Evolutionary conservation across 2,113 vertebrate species (phyloP).

Genomic region (Cygnus atratus): DNA sequence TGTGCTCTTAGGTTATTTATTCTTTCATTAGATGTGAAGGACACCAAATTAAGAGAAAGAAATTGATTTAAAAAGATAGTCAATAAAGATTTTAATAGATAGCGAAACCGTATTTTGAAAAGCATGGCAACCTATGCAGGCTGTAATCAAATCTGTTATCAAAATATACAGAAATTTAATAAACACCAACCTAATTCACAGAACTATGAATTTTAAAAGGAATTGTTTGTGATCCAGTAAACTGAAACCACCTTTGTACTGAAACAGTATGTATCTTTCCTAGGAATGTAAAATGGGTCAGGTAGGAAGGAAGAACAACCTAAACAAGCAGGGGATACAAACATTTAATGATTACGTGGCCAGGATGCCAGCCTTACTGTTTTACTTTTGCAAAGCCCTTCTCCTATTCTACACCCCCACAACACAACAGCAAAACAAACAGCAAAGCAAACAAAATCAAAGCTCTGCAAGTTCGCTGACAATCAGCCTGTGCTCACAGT

Average conservation of each 20-base stretch:
- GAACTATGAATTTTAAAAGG: background rate
- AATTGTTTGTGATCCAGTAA: background rate
- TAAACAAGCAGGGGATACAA: background rate
- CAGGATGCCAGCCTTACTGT: background rate
- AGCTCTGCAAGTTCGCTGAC: background rate
- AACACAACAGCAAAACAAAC: background rate
- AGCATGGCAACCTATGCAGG: background rate
- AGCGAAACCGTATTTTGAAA: background rate
- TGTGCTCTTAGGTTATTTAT: background rate
- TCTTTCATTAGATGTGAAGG: background rate
- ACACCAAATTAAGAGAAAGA: background rate
- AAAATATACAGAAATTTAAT: background rate
- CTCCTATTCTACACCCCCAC: background rate
- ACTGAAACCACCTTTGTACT: background rate
- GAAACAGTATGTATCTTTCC: background rate
- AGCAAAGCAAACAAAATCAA: background rate
- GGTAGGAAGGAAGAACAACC: background rate
- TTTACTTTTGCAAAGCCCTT: background rate
- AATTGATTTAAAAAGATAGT: background rate
- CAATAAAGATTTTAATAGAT: background rate
- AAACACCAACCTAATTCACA: background rate
- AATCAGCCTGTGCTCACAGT: rapidly evolving
- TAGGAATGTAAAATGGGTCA: background rate
- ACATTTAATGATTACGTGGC: background rate
- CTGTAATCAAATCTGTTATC: background rate